Conservation (phyloP, 2,888 invertebrate genomes). For the Yponomeuta plumbellus region DNA sequence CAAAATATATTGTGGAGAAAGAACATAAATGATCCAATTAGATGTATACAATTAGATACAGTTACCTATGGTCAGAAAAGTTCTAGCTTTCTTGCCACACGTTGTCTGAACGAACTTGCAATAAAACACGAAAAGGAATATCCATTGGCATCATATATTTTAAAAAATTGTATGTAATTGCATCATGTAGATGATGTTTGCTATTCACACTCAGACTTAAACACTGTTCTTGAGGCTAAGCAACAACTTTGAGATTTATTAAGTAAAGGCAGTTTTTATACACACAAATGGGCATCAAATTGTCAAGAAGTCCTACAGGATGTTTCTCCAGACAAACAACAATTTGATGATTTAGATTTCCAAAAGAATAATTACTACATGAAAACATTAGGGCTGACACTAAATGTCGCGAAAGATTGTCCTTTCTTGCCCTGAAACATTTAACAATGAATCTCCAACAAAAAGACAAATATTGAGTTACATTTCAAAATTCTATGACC, state of each 20-base stretch:
- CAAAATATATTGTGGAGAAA: constrained; percentile 9
- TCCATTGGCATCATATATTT: constrained; percentile 9
- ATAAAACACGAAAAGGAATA: background rate
- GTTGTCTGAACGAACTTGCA: background rate
- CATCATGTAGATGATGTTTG: constrained; percentile 6
- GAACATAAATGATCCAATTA: background rate
- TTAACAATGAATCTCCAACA: background rate
- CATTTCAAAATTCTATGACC: constrained; percentile 13
- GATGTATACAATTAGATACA: background rate
- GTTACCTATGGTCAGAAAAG: constrained; percentile 6
- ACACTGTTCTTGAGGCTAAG: too few species aligned
- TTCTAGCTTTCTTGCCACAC: constrained; percentile 11
- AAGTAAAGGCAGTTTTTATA: constrained; percentile 3
- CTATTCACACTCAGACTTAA: too few species aligned
- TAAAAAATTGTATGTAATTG: background rate
- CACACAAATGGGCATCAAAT: constrained; percentile 14
- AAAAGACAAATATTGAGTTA: constrained; percentile 10
- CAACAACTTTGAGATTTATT: too few species aligned
- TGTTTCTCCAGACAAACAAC: background rate
- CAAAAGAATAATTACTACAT: too few species aligned
- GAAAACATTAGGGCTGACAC: background rate
- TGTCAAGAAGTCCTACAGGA: background rate
- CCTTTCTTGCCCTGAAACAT: background rate
- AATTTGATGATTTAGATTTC: background rate
- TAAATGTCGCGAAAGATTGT: background rate